Percentiles rank a stretch among this genome's conserved stretches.
phyloP scores from a whole-genome alignment of 1,140 invertebrate species.

The Drosophila tropicalis region DNA sequence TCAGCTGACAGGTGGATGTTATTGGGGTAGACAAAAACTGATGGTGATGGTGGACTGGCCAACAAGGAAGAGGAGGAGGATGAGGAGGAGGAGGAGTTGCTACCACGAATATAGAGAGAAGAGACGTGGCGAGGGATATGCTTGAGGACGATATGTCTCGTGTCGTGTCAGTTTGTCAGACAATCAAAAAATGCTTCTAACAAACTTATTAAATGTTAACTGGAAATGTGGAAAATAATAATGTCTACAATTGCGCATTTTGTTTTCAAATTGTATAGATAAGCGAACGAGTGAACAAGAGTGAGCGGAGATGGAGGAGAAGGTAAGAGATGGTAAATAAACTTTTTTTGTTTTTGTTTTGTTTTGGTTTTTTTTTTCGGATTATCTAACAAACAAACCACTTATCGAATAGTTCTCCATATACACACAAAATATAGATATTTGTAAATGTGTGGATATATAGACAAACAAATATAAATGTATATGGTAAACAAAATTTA shows the following conservation, averaged over 20 bases:
- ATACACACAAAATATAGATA: not conserved
- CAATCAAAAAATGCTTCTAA: conserved; percentile 49
- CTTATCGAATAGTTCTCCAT: not conserved
- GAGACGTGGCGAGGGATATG: not conserved
- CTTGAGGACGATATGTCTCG: conserved; percentile 5
- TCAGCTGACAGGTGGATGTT: conserved; percentile 59
- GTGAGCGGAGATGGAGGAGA: not conserved
- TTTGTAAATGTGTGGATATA: too few species aligned
- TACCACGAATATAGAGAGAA: too few species aligned
- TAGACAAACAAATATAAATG: not conserved
- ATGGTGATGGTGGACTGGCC: conserved; percentile 9
- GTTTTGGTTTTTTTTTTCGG: not conserved
- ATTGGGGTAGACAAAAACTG: conserved; percentile 8
- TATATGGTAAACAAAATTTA: not conserved
- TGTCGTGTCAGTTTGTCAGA: conserved; percentile 43
- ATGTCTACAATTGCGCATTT: conserved; percentile 20
- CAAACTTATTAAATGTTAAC: conserved; percentile 51
- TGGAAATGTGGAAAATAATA: conserved; percentile 31
- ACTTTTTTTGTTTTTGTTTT: not conserved
- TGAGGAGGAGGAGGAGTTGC: not conserved
- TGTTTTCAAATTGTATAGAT: conserved; percentile 9
- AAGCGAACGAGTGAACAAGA: not conserved
- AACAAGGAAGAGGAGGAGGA: not conserved
- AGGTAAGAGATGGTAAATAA: not conserved
- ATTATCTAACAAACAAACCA: conserved; percentile 3